phyloP scores from a whole-genome alignment of 1,140 invertebrate species.

The Bombus difficillimus region DNA sequence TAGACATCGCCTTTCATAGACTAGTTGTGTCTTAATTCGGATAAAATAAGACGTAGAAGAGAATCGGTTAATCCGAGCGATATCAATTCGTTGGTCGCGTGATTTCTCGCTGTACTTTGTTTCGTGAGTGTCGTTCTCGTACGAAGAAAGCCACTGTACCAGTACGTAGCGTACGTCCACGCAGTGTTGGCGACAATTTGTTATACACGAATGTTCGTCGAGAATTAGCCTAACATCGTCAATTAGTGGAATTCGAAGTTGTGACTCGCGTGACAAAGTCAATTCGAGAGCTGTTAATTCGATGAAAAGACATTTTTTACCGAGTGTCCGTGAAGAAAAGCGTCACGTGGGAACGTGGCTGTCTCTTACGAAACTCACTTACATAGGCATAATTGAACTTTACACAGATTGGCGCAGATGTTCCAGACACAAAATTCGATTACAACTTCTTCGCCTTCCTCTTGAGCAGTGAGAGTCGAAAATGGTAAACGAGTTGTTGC shows the following conservation, averaged over 20 bases:
- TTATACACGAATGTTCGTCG: background rate
- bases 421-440: conserved; percentile 31
- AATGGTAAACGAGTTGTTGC: background rate
- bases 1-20: too few species aligned
- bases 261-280: background rate
- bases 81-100: too few species aligned
- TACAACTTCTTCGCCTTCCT: conserved; percentile 14
- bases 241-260: background rate
- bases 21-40: too few species aligned
- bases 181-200: background rate
- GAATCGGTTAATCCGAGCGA: too few species aligned
- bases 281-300: background rate
- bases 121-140: too few species aligned
- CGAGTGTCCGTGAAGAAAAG: background rate
- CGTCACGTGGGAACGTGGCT: background rate
- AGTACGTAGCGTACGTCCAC: too few species aligned
- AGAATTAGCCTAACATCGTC: background rate
- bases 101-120: too few species aligned
- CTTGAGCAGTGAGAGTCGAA: conserved; percentile 11
- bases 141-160: too few species aligned
- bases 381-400: conserved; percentile 2
- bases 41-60: too few species aligned
- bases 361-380: conserved; percentile 1
- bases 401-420: background rate
- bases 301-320: background rate